Evolutionary conservation across 2,113 vertebrate genomes (phyloP).

Genomic region (Chunga burmeisteri): DNA sequence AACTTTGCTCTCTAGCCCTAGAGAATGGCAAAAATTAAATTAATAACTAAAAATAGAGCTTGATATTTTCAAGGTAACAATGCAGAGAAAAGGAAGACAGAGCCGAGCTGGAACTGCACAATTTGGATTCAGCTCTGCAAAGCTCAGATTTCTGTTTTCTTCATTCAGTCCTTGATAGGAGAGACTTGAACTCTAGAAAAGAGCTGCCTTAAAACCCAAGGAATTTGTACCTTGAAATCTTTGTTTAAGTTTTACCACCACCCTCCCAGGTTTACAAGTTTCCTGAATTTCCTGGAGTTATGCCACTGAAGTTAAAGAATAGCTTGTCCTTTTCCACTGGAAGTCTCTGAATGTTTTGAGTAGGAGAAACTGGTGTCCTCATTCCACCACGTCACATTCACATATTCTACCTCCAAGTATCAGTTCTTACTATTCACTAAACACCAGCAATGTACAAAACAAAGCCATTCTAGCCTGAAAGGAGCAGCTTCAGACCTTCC

Average conservation of each 20-base stretch:
- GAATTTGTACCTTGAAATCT: not conserved
- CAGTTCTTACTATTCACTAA: not conserved
- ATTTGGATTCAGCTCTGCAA: not conserved
- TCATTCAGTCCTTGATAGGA: not conserved
- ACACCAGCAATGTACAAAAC: not conserved
- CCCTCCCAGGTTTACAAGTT: not conserved
- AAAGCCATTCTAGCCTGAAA: not conserved
- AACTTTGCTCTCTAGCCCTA: not conserved
- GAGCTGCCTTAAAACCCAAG: not conserved
- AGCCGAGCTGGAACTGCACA: not conserved
- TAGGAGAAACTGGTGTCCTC: not conserved
- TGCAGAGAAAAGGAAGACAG: not conserved
- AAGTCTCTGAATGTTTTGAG: not conserved
- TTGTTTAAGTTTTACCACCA: not conserved
- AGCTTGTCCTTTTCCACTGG: not conserved
- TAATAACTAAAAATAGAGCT: not conserved
- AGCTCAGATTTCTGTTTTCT: not conserved
- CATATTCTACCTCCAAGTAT: not conserved
- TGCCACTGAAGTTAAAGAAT: not conserved
- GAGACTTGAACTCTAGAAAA: not conserved
- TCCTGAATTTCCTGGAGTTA: not conserved
- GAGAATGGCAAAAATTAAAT: not conserved
- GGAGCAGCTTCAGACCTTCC: not conserved
- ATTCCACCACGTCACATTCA: not conserved
- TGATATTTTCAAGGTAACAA: not conserved